These are phyloP conservation scores for Micrastur ruficollis DNA, from an alignment of 2,797 vertebrate genomes.

Conservation along the genomic window DNA sequence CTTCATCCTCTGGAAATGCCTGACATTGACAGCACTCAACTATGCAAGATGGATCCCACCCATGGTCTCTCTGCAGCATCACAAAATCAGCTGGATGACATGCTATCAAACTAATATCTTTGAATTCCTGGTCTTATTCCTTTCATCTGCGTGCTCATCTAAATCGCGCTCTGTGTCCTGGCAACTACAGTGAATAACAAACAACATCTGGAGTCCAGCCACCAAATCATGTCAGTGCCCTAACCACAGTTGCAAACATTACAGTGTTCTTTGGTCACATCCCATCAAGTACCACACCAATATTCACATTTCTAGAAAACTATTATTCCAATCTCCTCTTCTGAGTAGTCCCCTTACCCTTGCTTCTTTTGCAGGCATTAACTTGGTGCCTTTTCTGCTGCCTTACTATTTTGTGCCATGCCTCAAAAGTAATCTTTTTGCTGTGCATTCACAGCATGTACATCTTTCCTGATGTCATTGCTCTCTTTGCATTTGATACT, in stretches of 20 bases:
- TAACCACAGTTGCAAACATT: background rate
- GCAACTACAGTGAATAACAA: background rate
- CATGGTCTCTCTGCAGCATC: background rate
- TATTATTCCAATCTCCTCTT: background rate
- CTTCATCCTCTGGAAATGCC: background rate
- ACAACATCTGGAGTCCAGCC: background rate
- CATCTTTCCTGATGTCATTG: constrained; percentile 9
- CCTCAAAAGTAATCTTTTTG: background rate
- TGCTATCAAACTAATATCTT: background rate
- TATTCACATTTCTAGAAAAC: background rate
- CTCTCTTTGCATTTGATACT: constrained; percentile 39
- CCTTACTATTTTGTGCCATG: fast-evolving
- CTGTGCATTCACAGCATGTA: background rate
- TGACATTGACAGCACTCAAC: background rate
- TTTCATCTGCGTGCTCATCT: background rate
- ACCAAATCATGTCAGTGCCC: background rate
- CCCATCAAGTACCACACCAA: background rate
- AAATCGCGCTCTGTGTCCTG: background rate
- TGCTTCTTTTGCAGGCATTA: background rate
- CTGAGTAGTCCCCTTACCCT: background rate
- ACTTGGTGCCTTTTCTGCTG: background rate
- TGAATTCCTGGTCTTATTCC: background rate
- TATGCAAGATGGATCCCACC: background rate
- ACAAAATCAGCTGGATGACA: background rate
- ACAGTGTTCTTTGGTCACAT: background rate